Base-by-base conservation (phyloP, 2,888 invertebrate species). In the Heliconius erato region DNA sequence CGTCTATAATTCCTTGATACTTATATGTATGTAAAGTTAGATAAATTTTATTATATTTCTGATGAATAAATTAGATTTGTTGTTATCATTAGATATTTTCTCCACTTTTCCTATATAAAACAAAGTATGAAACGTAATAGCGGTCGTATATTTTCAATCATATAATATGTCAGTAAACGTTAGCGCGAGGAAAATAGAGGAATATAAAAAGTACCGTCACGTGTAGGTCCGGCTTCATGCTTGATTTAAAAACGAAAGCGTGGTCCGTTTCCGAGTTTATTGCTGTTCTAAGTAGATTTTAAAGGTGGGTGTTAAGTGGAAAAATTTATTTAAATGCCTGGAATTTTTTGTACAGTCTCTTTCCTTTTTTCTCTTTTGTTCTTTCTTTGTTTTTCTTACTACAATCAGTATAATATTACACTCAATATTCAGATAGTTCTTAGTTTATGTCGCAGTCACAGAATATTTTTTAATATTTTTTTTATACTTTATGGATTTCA, bases 241-340 rank as follows among this genome's bases (percentile, higher is more conserved):
- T 84, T 83, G 84, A 85, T 84, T 83, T 84, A 81, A 78, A 68
- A 76, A 79, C 81, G 80, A 78, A 84, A 81, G 76, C 67, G 68
- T 49, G 79, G 72, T 59, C 79, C 77, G 63, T 74, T 78, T 68
- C 49, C 84, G 79, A 87, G 49, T 72, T 87, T 86, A 90, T 87
- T 87, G 85, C 79, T 72, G 85, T 86, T 69, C 44, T 76, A 71
- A 81, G 74, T 79, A 40, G 68, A 83, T 72, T 72, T 74, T 74
- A 59, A 67, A 49, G 14, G 28, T 44, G 12, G 11, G 2, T n/a
- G 16, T 23, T 76, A 26, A 63, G 26, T n/a, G 40, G 19, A 3
- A 59, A 28, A 40, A 16, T 35, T 40, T 23, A 71, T 40, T 40
- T 72, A 26, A 72, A 72, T 16, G 0, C 6, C 71, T 69, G 32